Base-by-base conservation (phyloP, 2,797 vertebrate species). In the Parotocinclus haroldoi region DNA sequence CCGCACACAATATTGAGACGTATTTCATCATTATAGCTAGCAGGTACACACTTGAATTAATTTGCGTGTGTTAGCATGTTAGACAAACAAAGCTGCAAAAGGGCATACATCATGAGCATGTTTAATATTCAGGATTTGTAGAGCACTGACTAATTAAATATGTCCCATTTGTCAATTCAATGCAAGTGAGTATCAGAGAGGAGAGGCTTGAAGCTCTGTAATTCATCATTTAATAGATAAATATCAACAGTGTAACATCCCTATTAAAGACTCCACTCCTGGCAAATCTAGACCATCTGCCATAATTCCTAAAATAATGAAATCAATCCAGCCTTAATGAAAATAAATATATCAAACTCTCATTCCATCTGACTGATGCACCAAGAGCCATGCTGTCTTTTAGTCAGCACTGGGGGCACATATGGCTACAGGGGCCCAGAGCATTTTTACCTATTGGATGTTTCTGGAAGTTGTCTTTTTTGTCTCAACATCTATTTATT, bases 261-360 rank as follows among this genome's bases (percentile, higher is more conserved):
- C 59, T 48, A 1, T 60, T 67, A 73, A 75, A 66, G 49, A 42
- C 52, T 78, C 72, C 40, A 69, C 76, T 78, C 52, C 10, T 8
- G 9, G 71, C 66, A 76, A 85, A 83, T 82, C 67, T 72, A 75
- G 67, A 80, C 79, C 84, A 85, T 87, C 85, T 88, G 85, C 67
- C 70, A 61, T 72, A 78, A 80, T 82, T 66, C 67, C 62, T 69
- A 60, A 71, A 72, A 66, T 79, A 70, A 82, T 76, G 76, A 70
- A 75, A 83, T 72, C 54, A 77, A 79, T 76, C 75, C 63, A 44
- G 49, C 71, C 68, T 50, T 75, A 74, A 76, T 79, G 70, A 76
- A 80, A 69, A 45, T 36, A 71, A 63, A 60, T 67, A 75, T 67
- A 69, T 52, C n/a, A 16, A 27, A 27, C 36, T 63, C 44, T 42